Evolutionary conservation across 1,140 invertebrate species (phyloP), one percentile per base, ranked within the genome.

Genomic region (Drosophila dunni): DNA sequence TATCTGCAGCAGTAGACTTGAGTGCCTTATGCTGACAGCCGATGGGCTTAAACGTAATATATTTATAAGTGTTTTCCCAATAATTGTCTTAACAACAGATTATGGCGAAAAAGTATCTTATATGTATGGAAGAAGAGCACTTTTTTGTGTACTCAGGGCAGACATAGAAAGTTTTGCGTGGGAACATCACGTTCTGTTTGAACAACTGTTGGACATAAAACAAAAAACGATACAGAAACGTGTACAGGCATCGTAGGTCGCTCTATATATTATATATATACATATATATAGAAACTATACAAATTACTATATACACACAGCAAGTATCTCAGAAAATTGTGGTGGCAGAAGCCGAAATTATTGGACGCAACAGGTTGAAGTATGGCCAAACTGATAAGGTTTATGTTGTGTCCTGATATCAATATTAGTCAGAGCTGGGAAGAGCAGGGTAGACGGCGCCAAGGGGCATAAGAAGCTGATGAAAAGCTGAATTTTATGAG

Each of bases 121-220:
- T 57, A 40, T 42, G 34, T 33, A 34, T 11, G 7, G 4, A 13
- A 38, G 7, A 8, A 29, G 24, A 29, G 24, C 24, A 29, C 38
- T 15, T 20, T 42, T 60, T 40, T 54, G 15, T 56, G 58, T 70
- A 29, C 17, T 56, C 8, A 13, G 13, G 46, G 4, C 4, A 20
- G 11, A 67, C 9, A 29, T 51, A 33, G 38, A 24, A 40, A 11
- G 24, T 29, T 42, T 40, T 64, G 60, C 71, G 75, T 75, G 75
- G 75, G 75, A 78, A 78, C 40, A 53, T 64, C 40, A 42, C 53
- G 65, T 69, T 69, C 75, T 78, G 65, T 63, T 77, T 63, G 34
- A 42, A 45, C 75, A 77, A 67, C 58, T 77, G 70, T 63, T 53
- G 50, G 50, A 13, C 50, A 51, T 34, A 51, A 15, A 53, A 53